Percentiles rank a stretch among this genome's conserved stretches.
phyloP scores from a whole-genome alignment of 2,113 vertebrate species.

The Percopsis transmontana region DNA sequence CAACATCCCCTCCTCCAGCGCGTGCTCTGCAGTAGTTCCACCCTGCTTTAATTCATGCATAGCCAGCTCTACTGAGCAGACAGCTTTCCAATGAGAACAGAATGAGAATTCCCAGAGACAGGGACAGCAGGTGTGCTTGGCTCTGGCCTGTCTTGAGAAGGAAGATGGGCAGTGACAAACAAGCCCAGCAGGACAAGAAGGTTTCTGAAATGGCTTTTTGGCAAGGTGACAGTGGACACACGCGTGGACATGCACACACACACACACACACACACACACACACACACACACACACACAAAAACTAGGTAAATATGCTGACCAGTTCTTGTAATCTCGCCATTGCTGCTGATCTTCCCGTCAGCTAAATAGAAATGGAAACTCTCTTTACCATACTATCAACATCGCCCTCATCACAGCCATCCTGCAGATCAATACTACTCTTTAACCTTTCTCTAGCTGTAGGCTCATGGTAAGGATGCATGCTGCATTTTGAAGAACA shows the following conservation, averaged over 20 bases:
- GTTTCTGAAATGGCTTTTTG: slow-evolving; percentile 41
- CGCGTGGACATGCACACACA: neutral
- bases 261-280: slow-evolving; percentile 5
- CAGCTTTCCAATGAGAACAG: slow-evolving; percentile 63
- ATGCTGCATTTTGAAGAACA: slow-evolving; percentile 9
- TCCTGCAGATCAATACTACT: neutral
- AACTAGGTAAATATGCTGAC: slow-evolving; percentile 20
- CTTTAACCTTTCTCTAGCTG: neutral
- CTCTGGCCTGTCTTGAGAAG: slow-evolving; percentile 20
- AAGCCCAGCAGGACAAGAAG: slow-evolving; percentile 14
- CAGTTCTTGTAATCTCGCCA: slow-evolving; percentile 29
- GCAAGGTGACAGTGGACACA: slow-evolving; percentile 13
- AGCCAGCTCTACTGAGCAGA: slow-evolving; percentile 44
- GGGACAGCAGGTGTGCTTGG: slow-evolving; percentile 6
- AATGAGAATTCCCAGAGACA: slow-evolving; percentile 54
- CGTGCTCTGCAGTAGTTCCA: slow-evolving; percentile 54
- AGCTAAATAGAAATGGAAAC: slow-evolving; percentile 32
- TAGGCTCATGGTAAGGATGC: neutral
- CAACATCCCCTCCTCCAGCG: neutral
- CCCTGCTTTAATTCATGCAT: slow-evolving; percentile 55
- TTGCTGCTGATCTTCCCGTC: slow-evolving; percentile 6
- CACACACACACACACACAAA: slow-evolving; percentile 7
- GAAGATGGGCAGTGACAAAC: slow-evolving; percentile 43
- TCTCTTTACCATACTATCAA: slow-evolving; percentile 23
- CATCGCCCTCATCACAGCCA: neutral